Evolutionary conservation across 2,113 vertebrate species (phyloP), one percentile per base, ranked within the genome.

Genomic region (Paramisgurnus dabryanus): DNA sequence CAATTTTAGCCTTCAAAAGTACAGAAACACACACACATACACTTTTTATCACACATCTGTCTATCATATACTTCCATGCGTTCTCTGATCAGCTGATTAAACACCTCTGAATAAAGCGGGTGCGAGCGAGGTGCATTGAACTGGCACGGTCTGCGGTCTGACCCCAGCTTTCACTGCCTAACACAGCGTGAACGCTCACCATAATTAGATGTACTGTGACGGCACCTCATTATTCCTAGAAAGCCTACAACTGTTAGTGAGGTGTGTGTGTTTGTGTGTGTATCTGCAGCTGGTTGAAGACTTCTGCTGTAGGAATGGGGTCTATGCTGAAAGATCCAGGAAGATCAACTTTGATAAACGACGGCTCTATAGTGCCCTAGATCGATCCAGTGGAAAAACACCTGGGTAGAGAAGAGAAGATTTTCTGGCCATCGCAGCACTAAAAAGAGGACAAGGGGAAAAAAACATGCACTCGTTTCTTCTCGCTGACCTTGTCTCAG

Each of bases 261-360:
- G 17, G 55, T 13, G 70, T 41, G 40, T 8, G 9, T 12, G 58
- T 53, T 17, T 58, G 58, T 47, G 17, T 75, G 57, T 47, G 7
- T 7, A 17, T 22, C 22, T n/a, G 50, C 63, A 55, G 75, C 75
- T 17, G 18, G 27, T 40, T 27, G 17, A 75, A 39, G 49, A 11
- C 73, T 6, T 75, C 73, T 39, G 45, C 73, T 63, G 73, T 50
- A 41, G 43, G 40, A 74, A 60, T 9, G n/a, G n/a, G 40, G 55
- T 22, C 71, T 61, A 49, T 12, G 43, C 73, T 66, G 75, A 65
- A 68, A 67, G 64, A 68, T 79, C 53, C 65, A 67, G 47, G 34
- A 73, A 78, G 57, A 79, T 82, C 57, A 65, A 39, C 34, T 76
- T 66, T 80, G 78, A 80, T 80, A 75, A 83, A 80, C 71, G 66